These are phyloP conservation scores for Cosmorhoe ocellata DNA, from an alignment of 2,888 invertebrate genomes.

Conservation along the genomic window DNA sequence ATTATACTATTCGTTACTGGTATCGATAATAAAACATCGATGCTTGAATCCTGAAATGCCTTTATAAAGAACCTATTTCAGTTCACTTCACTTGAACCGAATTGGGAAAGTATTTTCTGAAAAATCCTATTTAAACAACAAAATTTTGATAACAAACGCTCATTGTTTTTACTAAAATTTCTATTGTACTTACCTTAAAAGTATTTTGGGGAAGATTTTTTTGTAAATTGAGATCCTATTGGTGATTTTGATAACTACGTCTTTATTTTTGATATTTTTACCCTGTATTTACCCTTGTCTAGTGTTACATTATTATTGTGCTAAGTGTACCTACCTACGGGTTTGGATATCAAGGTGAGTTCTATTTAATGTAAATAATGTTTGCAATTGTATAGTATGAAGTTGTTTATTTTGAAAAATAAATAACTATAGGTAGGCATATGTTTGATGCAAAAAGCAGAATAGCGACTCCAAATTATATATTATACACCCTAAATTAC, in stretches of 20 bases:
- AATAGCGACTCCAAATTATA: too few species aligned
- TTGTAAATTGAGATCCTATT: constrained; percentile 18
- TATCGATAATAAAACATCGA: too few species aligned
- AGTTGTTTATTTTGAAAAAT: too few species aligned
- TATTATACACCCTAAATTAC: too few species aligned
- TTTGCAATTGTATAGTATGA: too few species aligned
- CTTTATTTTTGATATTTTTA: background rate
- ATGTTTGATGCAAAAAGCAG: too few species aligned
- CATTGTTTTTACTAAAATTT: constrained; percentile 8
- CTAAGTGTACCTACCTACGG: background rate
- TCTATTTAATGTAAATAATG: too few species aligned
- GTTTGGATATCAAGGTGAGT: too few species aligned
- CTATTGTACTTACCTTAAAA: constrained; percentile 4
- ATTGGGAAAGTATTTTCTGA: constrained; percentile 37
- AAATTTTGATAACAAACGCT: constrained; percentile 11
- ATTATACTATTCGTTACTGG: too few species aligned
- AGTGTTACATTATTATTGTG: background rate
- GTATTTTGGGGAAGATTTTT: constrained; percentile 21
- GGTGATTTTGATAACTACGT: constrained; percentile 7
- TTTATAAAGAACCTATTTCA: constrained; percentile 41
- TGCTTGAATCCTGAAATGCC: background rate
- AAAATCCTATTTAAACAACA: constrained; percentile 28
- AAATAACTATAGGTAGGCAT: too few species aligned
- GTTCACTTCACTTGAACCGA: constrained; percentile 40
- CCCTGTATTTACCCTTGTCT: constrained; percentile 4